Evolutionary conservation across 2,888 invertebrate species (phyloP), one percentile per base, ranked within the genome.

Genomic region (Folsomia manolachei): DNA sequence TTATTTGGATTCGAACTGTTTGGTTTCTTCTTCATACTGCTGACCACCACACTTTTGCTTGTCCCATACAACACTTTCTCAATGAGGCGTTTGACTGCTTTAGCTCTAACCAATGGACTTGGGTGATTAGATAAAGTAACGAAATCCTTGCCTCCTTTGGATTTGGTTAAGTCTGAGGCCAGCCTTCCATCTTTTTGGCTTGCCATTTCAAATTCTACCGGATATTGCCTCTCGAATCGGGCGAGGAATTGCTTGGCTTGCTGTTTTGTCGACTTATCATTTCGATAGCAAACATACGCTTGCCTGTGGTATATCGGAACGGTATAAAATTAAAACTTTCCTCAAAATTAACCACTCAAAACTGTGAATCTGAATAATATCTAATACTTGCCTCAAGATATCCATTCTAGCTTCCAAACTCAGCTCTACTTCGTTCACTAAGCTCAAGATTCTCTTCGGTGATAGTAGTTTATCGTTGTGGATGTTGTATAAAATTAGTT

Each of bases 111-210:
- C 63, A 87, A 84, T 0, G 89, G 83, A 80, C 88, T 89, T 0
- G 89, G 85, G 83, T 95, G 92, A 81, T 92, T 90, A 0, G 94
- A 83, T 78, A 90, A 89, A 82, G 91, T 88, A 80, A 90, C 89
- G 0, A 91, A 85, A 69, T 87, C 86, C 52, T 85, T 85, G 0
- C 79, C 77, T 14, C 71, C 76, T 72, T 71, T 67, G 18, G 52
- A 23, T 19, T 72, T 70, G 0, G 74, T 63, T 23, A 80, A 75
- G 51, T 78, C 76, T 2, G 69, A 19, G 9, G 74, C 71, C 89
- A 81, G 75, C 18, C 67, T 24, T 1, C 71, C 24, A 69, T 79
- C 85, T 19, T 86, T 85, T 80, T 89, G 89, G 0, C 92, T 85
- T 61, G 89, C 88, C 64, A 86, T 84, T 81, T 93, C 92, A 82